These are phyloP conservation scores for Cassiopea xamachana DNA, from an alignment of 30 jellyfish, hydroid and myxozoan genomes.

Conservation along the genomic window DNA sequence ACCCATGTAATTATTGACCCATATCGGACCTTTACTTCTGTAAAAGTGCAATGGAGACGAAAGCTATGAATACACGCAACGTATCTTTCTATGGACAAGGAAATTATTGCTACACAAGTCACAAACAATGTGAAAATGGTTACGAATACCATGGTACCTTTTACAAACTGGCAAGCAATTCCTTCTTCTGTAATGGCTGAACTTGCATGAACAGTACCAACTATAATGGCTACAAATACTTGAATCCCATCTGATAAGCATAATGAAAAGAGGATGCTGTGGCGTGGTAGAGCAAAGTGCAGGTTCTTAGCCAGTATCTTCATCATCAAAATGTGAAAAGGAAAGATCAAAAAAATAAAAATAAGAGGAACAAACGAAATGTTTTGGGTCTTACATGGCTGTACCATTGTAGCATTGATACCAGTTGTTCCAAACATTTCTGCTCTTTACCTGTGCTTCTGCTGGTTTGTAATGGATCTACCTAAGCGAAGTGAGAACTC, in stretches of 20 bases:
- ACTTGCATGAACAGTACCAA: not conserved
- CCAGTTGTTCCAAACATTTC: not conserved
- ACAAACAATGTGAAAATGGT: not conserved
- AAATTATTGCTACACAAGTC: not conserved
- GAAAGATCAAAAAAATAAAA: not conserved
- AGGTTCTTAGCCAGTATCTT: conserved; percentile 1
- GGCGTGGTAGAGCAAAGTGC: conserved; percentile 1
- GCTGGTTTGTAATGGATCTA: not conserved
- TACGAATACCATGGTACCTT: not conserved
- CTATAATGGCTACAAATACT: not conserved
- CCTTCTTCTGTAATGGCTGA: not conserved
- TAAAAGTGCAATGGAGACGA: not conserved
- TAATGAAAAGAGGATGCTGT: not conserved
- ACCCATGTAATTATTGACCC: not conserved
- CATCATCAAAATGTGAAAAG: not conserved
- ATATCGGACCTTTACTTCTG: not conserved
- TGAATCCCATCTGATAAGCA: conserved; percentile 9
- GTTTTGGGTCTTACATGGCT: not conserved
- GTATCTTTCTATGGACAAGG: conserved; percentile 5
- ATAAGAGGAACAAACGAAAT: not conserved
- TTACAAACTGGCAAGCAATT: not conserved
- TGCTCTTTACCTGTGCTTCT: not conserved
- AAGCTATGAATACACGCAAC: conserved; percentile 20
- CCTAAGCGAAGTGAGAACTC: too few relatives aligned
- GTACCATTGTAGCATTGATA: not conserved